Base-by-base conservation (phyloP, 2,113 vertebrate genomes). In the Campylomormyrus tamandua region DNA sequence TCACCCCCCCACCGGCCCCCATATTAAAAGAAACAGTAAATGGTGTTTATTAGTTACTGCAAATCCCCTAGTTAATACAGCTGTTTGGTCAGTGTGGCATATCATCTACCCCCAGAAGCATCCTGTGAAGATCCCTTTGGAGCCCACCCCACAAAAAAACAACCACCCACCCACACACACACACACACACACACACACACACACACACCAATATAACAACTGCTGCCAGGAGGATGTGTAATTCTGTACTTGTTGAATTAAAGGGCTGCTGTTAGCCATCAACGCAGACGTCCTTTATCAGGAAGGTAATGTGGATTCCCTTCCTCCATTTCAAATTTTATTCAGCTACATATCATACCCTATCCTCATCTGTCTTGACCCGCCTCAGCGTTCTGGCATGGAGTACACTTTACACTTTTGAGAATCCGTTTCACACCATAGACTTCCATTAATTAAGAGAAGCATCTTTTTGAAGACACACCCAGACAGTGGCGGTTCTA, bases 1-100 rank as follows among this genome's bases (percentile, higher is more conserved):
- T 58, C 88, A 27, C 39, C n/a, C 19, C 53, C 52, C 58, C 46
- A 19, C 52, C 62, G 49, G 15, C 49, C 1, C 58, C 48, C 53
- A 62, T 42, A 88, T 93, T 42, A 88, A 74, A 89, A 42, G 66
- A 46, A 87, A 88, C 24, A 87, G 49, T 27, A 87, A 15, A n/a
- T n/a, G 48, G 46, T 11, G 24, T n/a, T 74, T 35, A 35, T 74
- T 74, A 35, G 66, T 74, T 74, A 27, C 3, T 3, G 27, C 62
- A 31, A 70, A 70, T 31, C 13, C 9, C 27, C n/a, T 10, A 70
- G 11, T 9, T 17, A n/a, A 70, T 70, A 13, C 62, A 70, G n/a
- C 62, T 70, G 62, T 31, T 31, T 31, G 27, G 27, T 70, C 27
- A 70, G 62, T 70, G n/a, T 31, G 62, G 62, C 27, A 27, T 70